Evolutionary conservation across 2,797 vertebrate species (phyloP).

Genomic region (Sebastes oblongus): DNA sequence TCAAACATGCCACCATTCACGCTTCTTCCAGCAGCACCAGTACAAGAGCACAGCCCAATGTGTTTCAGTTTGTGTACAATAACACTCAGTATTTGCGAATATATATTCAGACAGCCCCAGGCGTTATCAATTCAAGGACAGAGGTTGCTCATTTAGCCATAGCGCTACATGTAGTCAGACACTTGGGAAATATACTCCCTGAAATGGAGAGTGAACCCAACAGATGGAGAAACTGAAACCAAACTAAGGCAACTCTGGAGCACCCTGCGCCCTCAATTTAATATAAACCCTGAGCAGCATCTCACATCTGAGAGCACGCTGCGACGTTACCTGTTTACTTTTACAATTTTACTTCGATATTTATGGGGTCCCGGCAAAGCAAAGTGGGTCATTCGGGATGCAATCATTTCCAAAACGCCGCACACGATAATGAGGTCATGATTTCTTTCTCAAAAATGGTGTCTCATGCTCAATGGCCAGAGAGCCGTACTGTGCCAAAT

Average conservation of each 20-base stretch:
- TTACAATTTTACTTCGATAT: constrained; percentile 37
- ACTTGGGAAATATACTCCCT: constrained; percentile 16
- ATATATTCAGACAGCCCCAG: constrained; percentile 1
- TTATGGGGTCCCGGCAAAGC: constrained; percentile 15
- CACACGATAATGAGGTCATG: constrained; percentile 30
- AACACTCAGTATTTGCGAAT: neutral
- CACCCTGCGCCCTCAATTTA: constrained; percentile 10
- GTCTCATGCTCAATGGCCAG: neutral
- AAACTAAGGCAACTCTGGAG: neutral
- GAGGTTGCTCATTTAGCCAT: constrained; percentile 2
- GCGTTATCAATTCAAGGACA: constrained; percentile 30
- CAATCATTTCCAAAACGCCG: constrained; percentile 35
- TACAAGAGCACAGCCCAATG: neutral
- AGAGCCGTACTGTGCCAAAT: neutral
- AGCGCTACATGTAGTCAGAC: neutral
- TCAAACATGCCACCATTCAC: neutral
- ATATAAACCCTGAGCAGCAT: neutral
- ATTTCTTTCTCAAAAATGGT: neutral
- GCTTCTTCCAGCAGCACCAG: neutral
- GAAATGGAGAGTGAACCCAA: constrained; percentile 19
- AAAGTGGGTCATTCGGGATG: constrained; percentile 15
- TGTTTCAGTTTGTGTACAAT: neutral
- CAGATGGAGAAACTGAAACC: neutral
- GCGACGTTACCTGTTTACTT: constrained; percentile 18
- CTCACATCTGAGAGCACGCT: neutral